Evolutionary conservation across 2,888 invertebrate genomes (phyloP), one percentile per base, ranked within the genome.

Genomic region (Agrochola litura): DNA sequence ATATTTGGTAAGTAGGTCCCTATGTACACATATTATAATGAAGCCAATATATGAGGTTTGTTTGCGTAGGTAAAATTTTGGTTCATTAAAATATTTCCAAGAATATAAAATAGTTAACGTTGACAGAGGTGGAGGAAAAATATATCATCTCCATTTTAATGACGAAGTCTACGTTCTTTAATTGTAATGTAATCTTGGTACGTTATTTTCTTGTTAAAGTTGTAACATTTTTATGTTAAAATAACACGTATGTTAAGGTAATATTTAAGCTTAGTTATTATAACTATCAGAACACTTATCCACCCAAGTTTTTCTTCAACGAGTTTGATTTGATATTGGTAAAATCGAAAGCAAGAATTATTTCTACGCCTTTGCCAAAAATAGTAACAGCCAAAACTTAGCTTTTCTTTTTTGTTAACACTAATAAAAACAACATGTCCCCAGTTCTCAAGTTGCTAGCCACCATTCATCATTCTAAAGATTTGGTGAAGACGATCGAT

Each of bases 401-500:
- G 14, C 3, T 25, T 58, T 52, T 56, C 0, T 14, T 75, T 73
- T 76, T 52, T 56, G 9, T 14, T n/a, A 43, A 56, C 30, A 43
- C 22, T 60, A 64, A 72, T 68, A 77, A 85, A 81, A 74, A 82
- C 41, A 69, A 82, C 49, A 49, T 66, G 70, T 73, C 77, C 64
- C 63, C 64, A 66, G 69, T 67, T 71, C 73, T 66, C 66, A 63
- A 81, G 73, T 76, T 70, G 60, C 49, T 69, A 66, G 52, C 61
- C 67, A 61, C 77, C 71, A 87, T 85, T 77, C 73, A 85, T 85
- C 85, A 85, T 87, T 75, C 81, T 68, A 75, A 86, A 87, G 85
- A 85, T 84, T 81, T 75, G 41, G 72, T 60, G 65, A 74, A 66
- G 52, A 67, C 74, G 46, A 87, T 86, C 85, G 73, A 87, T 86